Evolutionary conservation across 2,113 vertebrate species (phyloP).

Genomic region (Fulmarus glacialis): DNA sequence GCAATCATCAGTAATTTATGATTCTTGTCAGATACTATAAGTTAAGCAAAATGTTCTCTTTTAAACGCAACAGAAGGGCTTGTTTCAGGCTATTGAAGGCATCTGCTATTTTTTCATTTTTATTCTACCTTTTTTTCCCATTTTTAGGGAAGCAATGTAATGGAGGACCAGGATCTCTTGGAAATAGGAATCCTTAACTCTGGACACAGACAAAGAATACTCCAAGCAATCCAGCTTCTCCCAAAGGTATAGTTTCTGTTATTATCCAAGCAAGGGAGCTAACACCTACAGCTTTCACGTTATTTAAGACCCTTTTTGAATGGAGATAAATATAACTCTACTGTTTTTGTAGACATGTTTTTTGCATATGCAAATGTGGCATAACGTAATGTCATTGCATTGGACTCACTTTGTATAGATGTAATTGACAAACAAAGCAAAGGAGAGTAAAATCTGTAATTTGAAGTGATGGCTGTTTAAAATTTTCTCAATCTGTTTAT

Average conservation of each 20-base stretch:
- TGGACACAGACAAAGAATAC: slow-evolving; percentile 94
- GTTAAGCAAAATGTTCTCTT: neutral
- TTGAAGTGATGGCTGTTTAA: neutral
- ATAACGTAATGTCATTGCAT: neutral
- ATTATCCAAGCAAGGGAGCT: neutral
- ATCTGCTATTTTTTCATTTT: neutral
- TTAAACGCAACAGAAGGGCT: neutral
- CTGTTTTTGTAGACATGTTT: neutral
- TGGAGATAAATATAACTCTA: neutral
- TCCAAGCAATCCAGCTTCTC: slow-evolving; percentile 97
- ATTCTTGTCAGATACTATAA: neutral
- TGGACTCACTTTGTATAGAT: neutral
- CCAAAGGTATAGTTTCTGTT: slow-evolving; percentile 84
- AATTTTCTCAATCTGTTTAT: neutral
- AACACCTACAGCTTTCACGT: neutral
- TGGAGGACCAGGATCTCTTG: slow-evolving; percentile 97
- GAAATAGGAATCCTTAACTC: slow-evolving; percentile 99
- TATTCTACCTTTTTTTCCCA: neutral
- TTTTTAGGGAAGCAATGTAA: slow-evolving; percentile 94
- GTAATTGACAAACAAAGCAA: neutral
- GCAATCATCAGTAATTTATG: neutral
- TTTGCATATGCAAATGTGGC: neutral
- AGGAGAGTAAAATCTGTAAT: neutral
- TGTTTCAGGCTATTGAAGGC: slow-evolving; percentile 21
- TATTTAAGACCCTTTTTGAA: neutral